Base-by-base conservation (phyloP, 2,888 invertebrate species). In the Brenthis hecate region DNA sequence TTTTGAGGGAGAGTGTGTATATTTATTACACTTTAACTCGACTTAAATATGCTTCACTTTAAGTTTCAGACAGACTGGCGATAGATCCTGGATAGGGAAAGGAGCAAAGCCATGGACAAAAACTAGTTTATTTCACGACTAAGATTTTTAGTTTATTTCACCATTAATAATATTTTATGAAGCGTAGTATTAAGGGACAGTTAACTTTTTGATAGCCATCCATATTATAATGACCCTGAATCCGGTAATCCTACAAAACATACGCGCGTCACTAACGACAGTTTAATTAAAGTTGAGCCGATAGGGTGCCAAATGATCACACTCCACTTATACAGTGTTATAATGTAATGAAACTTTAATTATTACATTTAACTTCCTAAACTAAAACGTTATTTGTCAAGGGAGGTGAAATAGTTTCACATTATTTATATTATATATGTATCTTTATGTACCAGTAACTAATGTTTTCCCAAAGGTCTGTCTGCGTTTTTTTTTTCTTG, bases 281-380 rank as follows among this genome's bases (percentile, higher is more conserved):
- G 75, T 78, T 80, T 78, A 80, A 80, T 81, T 80, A 79, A 80
- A 77, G 70, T 77, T 72, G 72, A 66, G 66, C 76, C 74, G 77
- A 76, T 71, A 70, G 65, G 69, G 68, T 68, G 76, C 76, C 76
- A 77, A 76, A 73, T 72, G 57, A 66, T 66, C 62, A 68, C 68
- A 58, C 51, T 56, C 55, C 55, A 56, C 55, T 61, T 36, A n/a
- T 32, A 55, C 56, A 54, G 53, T 43, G 11, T 36, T 54, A 43
- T 36, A 62, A 62, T 62, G 53, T 62, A 62, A 62, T 43, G 14
- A 36, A 54, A 62, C 4, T 62, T 62, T 43, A 62, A 54, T 62
- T 51, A 53, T 53, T 19, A 54, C 51, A 62, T 43, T 36, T 16
- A 53, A 62, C 36, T 62, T 54, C 54, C 53, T 43, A 8, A 50